A percentile compares a stretch with the other conserved stretches of the same genome.
These are phyloP conservation scores for Zophobas morio DNA, from an alignment of 1,140 invertebrate genomes.

Conservation along the genomic window DNA sequence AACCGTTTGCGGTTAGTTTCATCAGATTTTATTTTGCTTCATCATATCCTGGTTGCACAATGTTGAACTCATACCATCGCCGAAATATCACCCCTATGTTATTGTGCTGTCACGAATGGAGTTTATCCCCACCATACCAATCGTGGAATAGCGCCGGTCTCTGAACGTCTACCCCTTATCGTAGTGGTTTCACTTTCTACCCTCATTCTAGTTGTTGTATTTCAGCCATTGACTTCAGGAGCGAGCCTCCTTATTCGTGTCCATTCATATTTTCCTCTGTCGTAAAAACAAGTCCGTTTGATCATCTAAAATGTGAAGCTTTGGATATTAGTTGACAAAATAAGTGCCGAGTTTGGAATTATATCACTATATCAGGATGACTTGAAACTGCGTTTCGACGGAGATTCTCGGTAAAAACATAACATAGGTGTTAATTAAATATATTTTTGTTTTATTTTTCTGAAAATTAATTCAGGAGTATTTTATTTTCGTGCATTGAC, in stretches of 20 bases:
- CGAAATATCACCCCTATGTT: constrained; percentile 24
- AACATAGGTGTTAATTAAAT: too few species aligned
- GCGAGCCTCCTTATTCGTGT: constrained; percentile 4
- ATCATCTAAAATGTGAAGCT: too few species aligned
- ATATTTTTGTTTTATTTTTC: too few species aligned
- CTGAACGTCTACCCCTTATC: constrained; percentile 17
- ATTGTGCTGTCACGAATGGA: constrained; percentile 7
- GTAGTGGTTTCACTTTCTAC: constrained; percentile 36
- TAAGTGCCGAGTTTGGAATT: too few species aligned
- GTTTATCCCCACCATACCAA: constrained; percentile 7
- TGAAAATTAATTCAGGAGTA: too few species aligned
- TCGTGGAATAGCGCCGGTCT: constrained; percentile 13
- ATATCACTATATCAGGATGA: too few species aligned
- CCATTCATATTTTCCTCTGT: constrained; percentile 15
- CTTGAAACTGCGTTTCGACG: too few species aligned
- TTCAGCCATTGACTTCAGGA: constrained; percentile 1
- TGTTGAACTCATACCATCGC: constrained; percentile 4
- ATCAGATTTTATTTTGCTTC: neutral
- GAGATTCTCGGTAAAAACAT: too few species aligned
- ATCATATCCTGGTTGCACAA: constrained; percentile 25
- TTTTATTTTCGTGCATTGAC: too few species aligned
- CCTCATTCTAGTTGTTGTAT: constrained; percentile 25
- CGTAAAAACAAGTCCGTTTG: neutral
- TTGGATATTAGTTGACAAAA: too few species aligned
- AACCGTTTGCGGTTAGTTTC: neutral